Evolutionary conservation across 2,113 vertebrate genomes (phyloP), one percentile per base, ranked within the genome.

Genomic region (Phocoena sinus): DNA sequence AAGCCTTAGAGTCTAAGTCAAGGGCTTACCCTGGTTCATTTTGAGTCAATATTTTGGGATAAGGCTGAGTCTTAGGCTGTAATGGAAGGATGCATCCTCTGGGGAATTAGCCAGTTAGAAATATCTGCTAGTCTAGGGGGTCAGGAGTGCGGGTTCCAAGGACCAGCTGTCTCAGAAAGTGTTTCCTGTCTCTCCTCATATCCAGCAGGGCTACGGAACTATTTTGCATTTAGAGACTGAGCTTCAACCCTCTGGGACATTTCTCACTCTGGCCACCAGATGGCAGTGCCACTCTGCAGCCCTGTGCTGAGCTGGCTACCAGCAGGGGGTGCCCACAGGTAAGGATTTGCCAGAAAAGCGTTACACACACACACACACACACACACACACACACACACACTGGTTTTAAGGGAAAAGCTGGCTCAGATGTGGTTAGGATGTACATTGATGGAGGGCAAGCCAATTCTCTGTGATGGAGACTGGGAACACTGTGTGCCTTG

Each of bases 221-320:
- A 20, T 44, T 44, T 67, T 56, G 26, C 53, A 2, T 14, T 92
- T 86, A 86, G 68, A 38, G 33, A 23, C 8, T 21, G 21, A 5
- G 11, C 56, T n/a, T 80, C 84, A 82, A 62, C 28, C n/a, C 56
- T 65, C 47, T 79, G n/a, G 68, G 81, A 81, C 63, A 18, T 38
- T 98, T 95, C 95, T 94, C 38, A n/a, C 41, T 89, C 28, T 97
- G 95, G 85, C 98, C 98, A 98, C 92, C 91, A 98, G 98, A 94
- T 97, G 98, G 96, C 98, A 98, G 98, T 98, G 89, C 81, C 41
- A 74, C 36, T 60, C 50, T 89, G 82, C 50, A 63, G 65, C 63
- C 74, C 56, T 53, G 11, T 36, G 56, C 36, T 38, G 36, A 83
- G 38, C 56, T 50, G n/a, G 20, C n/a, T 6, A 50, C 36, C 63